phyloP scores from a whole-genome alignment of 2,113 vertebrate species.

The Collichthys lucidus region DNA sequence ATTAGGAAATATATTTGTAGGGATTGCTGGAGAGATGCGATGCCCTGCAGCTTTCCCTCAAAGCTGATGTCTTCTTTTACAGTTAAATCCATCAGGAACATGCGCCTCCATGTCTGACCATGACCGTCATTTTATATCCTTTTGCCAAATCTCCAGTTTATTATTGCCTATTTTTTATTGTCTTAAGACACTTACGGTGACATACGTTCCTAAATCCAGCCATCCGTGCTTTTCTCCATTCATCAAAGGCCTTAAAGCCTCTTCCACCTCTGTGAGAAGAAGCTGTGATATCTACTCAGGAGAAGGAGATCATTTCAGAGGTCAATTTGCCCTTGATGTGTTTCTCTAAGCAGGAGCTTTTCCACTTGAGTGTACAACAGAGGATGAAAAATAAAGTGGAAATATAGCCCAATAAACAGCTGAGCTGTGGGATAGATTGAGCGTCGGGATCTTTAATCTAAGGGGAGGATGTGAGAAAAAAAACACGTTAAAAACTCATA shows the following conservation, averaged over 20 bases:
- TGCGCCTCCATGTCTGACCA: neutral
- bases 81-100: conserved; percentile 36
- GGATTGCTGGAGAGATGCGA: neutral
- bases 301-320: conserved; percentile 48
- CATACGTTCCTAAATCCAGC: conserved; percentile 29
- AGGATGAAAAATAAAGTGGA: conserved; percentile 50
- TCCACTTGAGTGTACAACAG: conserved; percentile 65
- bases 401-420: conserved; percentile 72
- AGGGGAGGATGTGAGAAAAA: conserved; percentile 32
- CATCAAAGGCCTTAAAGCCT: conserved; percentile 42
- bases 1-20: conserved; percentile 34
- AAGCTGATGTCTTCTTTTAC: conserved; percentile 24
- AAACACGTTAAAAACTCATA: conserved; percentile 67
- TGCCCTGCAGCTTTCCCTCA: neutral
- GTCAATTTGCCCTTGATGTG: conserved; percentile 49
- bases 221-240: conserved; percentile 15
- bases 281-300: conserved; percentile 22
- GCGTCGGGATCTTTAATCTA: conserved; percentile 56
- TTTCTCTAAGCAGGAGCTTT: conserved; percentile 60
- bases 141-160: conserved; percentile 2
- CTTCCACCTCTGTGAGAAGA: conserved; percentile 9
- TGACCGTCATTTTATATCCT: conserved; percentile 4
- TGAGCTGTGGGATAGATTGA: conserved; percentile 61
- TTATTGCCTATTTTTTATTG: conserved; percentile 21
- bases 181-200: conserved; percentile 24